These are phyloP conservation scores for Pheosia gnoma DNA, from an alignment of 2,888 invertebrate species.

Conservation along the genomic window DNA sequence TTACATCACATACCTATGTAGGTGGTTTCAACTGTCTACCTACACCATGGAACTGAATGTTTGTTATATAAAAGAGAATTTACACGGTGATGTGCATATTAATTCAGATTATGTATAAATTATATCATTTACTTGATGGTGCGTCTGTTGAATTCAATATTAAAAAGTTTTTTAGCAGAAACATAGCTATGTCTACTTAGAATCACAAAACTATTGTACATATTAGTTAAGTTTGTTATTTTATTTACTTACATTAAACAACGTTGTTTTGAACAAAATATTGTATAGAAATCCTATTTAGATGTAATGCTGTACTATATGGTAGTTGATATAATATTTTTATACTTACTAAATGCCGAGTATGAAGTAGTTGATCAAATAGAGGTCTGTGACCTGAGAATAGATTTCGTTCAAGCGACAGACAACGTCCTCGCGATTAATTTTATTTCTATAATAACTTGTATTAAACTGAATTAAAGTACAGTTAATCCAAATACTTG, in stretches of 20 bases:
- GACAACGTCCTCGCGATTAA: conserved; percentile 16
- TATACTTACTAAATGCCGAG: conserved; percentile 50
- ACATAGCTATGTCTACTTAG: background rate
- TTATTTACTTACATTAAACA: conserved; percentile 14
- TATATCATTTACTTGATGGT: no score
- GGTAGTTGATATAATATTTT: conserved; percentile 50
- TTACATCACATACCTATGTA: background rate
- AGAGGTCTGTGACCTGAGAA: conserved; percentile 21
- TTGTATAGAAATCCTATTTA: conserved; percentile 31
- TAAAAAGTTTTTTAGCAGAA: no score
- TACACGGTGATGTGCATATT: no score
- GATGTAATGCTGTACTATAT: conserved; percentile 33
- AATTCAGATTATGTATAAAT: no score
- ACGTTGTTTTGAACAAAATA: conserved; percentile 23
- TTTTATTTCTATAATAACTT: conserved; percentile 31
- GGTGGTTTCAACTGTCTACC: no score
- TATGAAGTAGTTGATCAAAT: conserved; percentile 19
- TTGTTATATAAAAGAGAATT: no score
- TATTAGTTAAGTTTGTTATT: conserved; percentile 17
- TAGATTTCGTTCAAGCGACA: conserved; percentile 28
- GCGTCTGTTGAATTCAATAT: no score
- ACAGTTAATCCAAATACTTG: conserved; percentile 27
- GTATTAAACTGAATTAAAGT: conserved; percentile 40
- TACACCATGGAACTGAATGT: background rate
- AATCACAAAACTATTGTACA: conserved; percentile 24